Conservation (phyloP, 2,113 vertebrate genomes). For the Narcine bancroftii region DNA sequence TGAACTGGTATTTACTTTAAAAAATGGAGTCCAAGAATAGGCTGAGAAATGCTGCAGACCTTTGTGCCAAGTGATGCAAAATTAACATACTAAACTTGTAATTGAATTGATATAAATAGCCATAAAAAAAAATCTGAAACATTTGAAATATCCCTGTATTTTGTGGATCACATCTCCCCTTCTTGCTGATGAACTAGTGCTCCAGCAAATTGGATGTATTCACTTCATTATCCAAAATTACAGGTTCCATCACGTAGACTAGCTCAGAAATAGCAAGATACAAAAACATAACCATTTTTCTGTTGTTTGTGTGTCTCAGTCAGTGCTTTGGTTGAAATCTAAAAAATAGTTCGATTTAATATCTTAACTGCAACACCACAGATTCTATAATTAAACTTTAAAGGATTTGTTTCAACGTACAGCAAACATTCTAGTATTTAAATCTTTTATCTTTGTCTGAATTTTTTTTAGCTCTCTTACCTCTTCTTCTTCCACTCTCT, state of each 20-base stretch:
- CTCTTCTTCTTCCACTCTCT: slow-evolving; percentile 88
- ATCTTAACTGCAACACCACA: not conserved
- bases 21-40: not conserved
- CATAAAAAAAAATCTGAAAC: not conserved
- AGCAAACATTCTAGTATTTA: not conserved
- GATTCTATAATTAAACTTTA: not conserved
- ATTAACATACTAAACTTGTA: not conserved
- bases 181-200: not conserved
- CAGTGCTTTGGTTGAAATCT: not conserved
- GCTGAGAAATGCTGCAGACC: not conserved
- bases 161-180: not conserved
- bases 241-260: not conserved
- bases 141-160: not conserved
- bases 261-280: not conserved
- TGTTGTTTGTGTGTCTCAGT: not conserved
- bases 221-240: not conserved
- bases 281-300: not conserved
- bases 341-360: not conserved
- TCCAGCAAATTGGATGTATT: not conserved
- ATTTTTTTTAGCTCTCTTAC: slow-evolving; percentile 55
- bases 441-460: not conserved
- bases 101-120: not conserved
- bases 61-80: not conserved
- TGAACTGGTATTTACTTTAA: not conserved
- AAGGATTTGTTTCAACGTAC: not conserved